Evolutionary conservation across 2,797 vertebrate species (phyloP).

Genomic region (Orientallactaga sibirica): DNA sequence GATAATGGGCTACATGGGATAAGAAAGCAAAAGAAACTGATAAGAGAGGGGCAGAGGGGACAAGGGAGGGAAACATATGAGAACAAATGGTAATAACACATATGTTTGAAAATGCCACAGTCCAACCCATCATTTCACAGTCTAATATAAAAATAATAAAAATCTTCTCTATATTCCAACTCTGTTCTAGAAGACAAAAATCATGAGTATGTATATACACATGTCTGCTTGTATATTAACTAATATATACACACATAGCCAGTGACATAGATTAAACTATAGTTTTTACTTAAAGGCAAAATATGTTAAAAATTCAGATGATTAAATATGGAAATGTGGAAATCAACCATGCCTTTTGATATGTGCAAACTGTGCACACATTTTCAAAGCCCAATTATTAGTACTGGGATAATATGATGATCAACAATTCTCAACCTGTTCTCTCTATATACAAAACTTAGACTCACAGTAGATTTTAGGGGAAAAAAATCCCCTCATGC

Average conservation of each 20-base stretch:
- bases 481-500: neutral
- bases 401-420: neutral
- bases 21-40: neutral
- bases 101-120: neutral
- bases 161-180: neutral
- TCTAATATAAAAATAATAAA: neutral
- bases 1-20: neutral
- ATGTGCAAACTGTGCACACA: neutral
- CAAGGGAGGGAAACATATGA: neutral
- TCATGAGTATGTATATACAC: neutral
- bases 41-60: neutral
- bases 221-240: neutral
- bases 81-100: neutral
- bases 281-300: constrained; percentile 34
- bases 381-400: neutral
- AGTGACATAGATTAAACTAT: neutral
- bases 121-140: neutral
- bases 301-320: constrained; percentile 17
- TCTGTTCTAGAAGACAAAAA: neutral
- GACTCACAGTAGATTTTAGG: neutral
- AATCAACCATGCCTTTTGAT: neutral
- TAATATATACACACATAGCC: neutral
- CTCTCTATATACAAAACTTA: neutral
- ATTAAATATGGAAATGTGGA: neutral
- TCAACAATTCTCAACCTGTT: neutral